Evolutionary conservation across 64 coral and sea anemone species (phyloP).

Genomic region (Stylophora pistillata): DNA sequence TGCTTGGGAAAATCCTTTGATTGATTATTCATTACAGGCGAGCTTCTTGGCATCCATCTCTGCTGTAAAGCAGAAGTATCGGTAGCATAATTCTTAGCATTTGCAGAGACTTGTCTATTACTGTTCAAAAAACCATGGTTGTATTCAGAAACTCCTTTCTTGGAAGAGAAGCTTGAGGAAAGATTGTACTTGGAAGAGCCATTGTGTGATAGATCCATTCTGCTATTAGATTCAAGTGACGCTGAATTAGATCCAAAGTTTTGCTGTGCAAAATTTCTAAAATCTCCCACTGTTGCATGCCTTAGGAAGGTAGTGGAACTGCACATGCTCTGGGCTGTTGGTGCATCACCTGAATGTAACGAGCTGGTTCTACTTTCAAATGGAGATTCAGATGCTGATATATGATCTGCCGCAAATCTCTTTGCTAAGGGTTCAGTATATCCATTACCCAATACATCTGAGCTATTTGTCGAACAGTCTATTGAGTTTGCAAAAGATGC

Average conservation of each 20-base stretch:
- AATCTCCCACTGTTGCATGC: not conserved
- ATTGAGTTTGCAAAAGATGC: not conserved
- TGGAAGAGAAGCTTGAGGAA: not conserved
- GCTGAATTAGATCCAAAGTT: not conserved
- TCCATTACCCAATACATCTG: not conserved
- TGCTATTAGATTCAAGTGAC: not conserved
- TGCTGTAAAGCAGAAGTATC: not conserved
- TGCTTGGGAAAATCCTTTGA: not conserved
- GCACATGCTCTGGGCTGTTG: not conserved
- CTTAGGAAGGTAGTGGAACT: not conserved
- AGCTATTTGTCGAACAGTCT: not conserved
- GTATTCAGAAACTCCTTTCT: not conserved
- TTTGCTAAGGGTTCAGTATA: constrained; percentile 5
- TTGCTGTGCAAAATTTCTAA: not conserved
- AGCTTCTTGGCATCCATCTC: not conserved
- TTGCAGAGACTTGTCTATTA: not conserved
- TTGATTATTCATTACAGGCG: not conserved
- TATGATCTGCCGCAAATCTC: constrained; percentile 33
- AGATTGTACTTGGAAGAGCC: not conserved
- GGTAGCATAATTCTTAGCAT: not conserved
- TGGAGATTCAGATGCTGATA: not conserved
- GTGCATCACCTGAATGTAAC: not conserved
- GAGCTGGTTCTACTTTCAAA: constrained; percentile 1
- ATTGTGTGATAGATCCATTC: not conserved
- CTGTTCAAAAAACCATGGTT: not conserved